phyloP scores from a whole-genome alignment of 2,888 invertebrate genomes.

The Napeogenes inachia region DNA sequence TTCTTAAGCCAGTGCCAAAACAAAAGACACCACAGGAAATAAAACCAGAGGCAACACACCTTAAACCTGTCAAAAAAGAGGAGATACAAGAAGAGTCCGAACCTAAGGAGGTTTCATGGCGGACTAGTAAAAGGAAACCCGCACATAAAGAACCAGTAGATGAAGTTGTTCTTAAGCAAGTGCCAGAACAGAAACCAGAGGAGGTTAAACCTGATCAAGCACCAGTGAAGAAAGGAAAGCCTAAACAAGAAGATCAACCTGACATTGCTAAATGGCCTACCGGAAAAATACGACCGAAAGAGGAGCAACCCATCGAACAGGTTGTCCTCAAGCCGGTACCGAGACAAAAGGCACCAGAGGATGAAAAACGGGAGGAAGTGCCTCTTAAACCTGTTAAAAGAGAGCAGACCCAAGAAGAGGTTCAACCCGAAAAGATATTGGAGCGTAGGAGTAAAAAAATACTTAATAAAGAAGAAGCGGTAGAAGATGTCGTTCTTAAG shows the following conservation, averaged over 20 bases:
- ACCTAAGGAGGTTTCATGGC: conserved; percentile 49
- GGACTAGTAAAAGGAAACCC: conserved; percentile 35
- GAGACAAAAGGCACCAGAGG: conserved; percentile 47
- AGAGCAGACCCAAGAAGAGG: conserved; percentile 32
- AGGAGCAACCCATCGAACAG: conserved; percentile 49
- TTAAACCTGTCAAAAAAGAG: conserved; percentile 47
- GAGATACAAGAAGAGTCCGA: conserved; percentile 42
- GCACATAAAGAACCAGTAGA: conserved; percentile 25
- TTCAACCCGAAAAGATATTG: conserved; percentile 43
- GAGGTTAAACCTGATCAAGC: conserved; percentile 37
- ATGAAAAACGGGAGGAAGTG: conserved; percentile 42
- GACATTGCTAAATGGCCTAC: conserved; percentile 49
- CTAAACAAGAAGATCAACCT: conserved; percentile 41
- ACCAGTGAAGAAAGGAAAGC: conserved; percentile 6
- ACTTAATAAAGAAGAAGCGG: conserved; percentile 47
- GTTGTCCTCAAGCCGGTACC: conserved; percentile 65
- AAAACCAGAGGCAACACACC: conserved; percentile 49
- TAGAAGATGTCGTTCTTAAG: conserved; percentile 58
- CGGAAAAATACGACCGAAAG: conserved; percentile 46
- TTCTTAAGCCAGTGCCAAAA: conserved; percentile 55
- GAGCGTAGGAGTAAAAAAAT: conserved; percentile 41
- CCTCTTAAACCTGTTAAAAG: conserved; percentile 41
- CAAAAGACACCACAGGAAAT: conserved; percentile 48
- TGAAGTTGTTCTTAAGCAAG: conserved; percentile 47
- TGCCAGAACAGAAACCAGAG: conserved; percentile 31